Percentiles rank a stretch among this genome's conserved stretches.
phyloP scores from a whole-genome alignment of 2,797 vertebrate species.

The Simalia tracyae region DNA sequence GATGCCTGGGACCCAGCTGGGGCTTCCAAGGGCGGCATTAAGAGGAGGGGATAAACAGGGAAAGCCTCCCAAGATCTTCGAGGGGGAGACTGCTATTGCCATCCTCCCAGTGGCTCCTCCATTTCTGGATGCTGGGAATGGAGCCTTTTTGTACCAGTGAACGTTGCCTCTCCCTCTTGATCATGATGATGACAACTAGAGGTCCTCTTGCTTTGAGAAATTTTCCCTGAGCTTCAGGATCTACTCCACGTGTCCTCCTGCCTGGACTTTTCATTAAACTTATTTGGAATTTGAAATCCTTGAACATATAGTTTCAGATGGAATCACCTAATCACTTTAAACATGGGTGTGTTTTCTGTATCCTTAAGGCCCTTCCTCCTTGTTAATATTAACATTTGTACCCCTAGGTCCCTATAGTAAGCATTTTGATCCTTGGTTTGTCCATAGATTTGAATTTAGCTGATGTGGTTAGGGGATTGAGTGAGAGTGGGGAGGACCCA shows the following conservation, averaged over 20 bases:
- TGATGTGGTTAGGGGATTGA: rapidly evolving
- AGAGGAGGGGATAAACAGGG: background rate
- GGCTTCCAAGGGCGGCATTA: too few relatives aligned
- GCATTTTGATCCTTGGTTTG: background rate
- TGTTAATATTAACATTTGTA: background rate
- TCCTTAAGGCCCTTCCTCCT: background rate
- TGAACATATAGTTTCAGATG: background rate
- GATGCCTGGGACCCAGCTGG: too few relatives aligned
- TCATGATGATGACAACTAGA: background rate
- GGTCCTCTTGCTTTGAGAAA: background rate
- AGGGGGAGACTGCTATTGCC: background rate
- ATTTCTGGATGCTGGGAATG: background rate
- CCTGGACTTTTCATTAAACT: background rate
- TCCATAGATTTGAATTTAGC: background rate
- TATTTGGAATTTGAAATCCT: background rate
- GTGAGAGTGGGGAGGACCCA: conserved; percentile 29
- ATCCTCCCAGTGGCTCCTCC: background rate
- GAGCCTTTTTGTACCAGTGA: background rate
- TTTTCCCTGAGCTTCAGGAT: background rate
- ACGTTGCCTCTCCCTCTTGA: background rate
- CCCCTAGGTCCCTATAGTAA: background rate
- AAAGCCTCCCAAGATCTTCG: background rate
- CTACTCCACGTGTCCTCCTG: background rate
- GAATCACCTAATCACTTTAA: background rate
- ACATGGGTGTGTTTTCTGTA: background rate